phyloP scores from a whole-genome alignment of 2,888 invertebrate species.

The Eumerus sabulonum region DNA sequence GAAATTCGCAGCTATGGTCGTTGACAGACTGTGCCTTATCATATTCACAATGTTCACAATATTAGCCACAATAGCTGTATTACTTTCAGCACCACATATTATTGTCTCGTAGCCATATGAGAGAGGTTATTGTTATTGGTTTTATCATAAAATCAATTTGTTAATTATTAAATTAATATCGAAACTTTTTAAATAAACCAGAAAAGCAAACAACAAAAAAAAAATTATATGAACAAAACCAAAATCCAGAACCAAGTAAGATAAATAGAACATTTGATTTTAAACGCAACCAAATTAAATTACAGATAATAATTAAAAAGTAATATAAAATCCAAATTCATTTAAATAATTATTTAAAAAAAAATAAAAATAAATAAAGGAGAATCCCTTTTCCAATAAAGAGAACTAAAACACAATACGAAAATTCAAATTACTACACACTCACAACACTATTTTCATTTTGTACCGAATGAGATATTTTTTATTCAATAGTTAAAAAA shows the following conservation, averaged over 20 bases:
- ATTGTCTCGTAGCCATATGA: conserved; percentile 80
- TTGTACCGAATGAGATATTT: conserved; percentile 63
- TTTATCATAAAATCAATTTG: conserved; percentile 80
- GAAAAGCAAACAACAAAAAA: conserved; percentile 57
- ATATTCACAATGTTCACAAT: conserved; percentile 99
- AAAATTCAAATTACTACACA: conserved; percentile 61
- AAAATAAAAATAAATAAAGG: conserved; percentile 68
- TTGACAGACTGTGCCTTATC: conserved; percentile 99
- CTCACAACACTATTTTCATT: conserved; percentile 65
- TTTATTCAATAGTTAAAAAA: conserved; percentile 61
- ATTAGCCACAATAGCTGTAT: conserved; percentile 97
- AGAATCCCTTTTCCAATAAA: conserved; percentile 67
- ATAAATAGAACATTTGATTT: conserved; percentile 23
- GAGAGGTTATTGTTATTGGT: conserved; percentile 80
- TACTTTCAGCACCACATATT: conserved; percentile 95
- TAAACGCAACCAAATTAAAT: conserved; percentile 48
- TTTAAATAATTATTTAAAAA: conserved; percentile 69
- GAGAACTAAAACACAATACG: conserved; percentile 24
- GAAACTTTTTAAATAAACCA: conserved; percentile 79
- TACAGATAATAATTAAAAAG: conserved; percentile 63
- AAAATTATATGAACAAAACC: conserved; percentile 65
- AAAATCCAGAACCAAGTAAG: conserved; percentile 65
- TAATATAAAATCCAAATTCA: conserved; percentile 38
- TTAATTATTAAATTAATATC: conserved; percentile 80
- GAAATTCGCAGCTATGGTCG: conserved; percentile 99